Base-by-base conservation (phyloP, 2,888 invertebrate species). In the Drosophila anomalipes region DNA sequence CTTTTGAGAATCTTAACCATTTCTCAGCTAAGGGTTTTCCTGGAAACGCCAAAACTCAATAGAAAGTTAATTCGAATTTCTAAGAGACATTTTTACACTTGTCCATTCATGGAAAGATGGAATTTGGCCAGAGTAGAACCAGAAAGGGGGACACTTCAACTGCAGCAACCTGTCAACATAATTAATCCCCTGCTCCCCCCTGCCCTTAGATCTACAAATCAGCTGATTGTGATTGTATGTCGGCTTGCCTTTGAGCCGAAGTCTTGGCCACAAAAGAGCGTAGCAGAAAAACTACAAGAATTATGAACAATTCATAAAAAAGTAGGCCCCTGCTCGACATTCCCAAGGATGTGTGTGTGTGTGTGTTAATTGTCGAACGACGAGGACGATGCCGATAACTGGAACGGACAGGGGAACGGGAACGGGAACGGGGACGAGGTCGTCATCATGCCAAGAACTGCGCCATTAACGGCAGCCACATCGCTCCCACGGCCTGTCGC, bases 231-330 rank as follows among this genome's bases (percentile, higher is more conserved):
- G 70, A 28, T 51, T 19, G 37, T 44, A 32, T 37, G 79, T 62
- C 78, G 82, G 82, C 79, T 70, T 64, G 69, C 59, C 77, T 82
- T 81, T 80, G 77, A 82, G 82, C 61, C 61, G 51, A 51, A 49
- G 66, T 53, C 47, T 69, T 63, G 65, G 70, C 70, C 80, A 72
- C 68, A 77, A 80, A 57, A 71, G 59, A 74, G 56, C 57, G 58
- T 70, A 69, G 37, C 61, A 63, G 58, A 56, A 60, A 35, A 26
- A 62, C 14, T 57, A 39, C 57, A 57, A n/a, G 67, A 81, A 81
- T 75, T 84, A 86, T 79, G 87, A 87, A 80, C 83, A 89, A 89
- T 84, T 87, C 84, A 86, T 86, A 87, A 60, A 83, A 84, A 83
- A 83, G 78, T 81, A 85, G 88, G 77, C 66, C 70, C 72, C 60